Evolutionary conservation across 2,888 invertebrate genomes (phyloP).

Genomic region (Ectemnius lituratus): DNA sequence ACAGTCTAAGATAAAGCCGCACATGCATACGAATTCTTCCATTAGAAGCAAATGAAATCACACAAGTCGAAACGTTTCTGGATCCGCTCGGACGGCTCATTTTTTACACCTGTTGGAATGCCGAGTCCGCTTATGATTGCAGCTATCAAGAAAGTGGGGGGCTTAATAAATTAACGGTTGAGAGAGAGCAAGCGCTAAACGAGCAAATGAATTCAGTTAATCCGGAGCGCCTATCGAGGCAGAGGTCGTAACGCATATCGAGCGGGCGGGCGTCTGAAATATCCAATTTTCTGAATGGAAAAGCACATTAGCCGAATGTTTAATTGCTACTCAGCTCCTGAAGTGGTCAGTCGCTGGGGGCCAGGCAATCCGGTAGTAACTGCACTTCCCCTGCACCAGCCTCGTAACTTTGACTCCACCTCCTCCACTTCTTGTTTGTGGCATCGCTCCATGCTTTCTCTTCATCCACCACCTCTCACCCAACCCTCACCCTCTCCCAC

Average conservation of each 20-base stretch:
- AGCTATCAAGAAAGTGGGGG: slow-evolving; percentile 42
- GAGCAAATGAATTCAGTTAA: slow-evolving; percentile 69
- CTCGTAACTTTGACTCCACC: slow-evolving; percentile 55
- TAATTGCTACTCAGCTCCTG: slow-evolving; percentile 73
- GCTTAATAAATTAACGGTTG: slow-evolving; percentile 68
- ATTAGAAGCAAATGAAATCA: too few relatives aligned
- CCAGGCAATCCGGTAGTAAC: slow-evolving; percentile 38
- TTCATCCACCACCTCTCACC: slow-evolving; percentile 29
- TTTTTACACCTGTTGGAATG: slow-evolving; percentile 28
- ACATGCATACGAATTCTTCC: too few relatives aligned
- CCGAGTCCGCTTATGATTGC: background rate
- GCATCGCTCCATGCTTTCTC: slow-evolving; percentile 10
- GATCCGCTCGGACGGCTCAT: too few relatives aligned
- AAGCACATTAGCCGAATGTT: slow-evolving; percentile 74
- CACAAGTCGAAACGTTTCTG: too few relatives aligned
- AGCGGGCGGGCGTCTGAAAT: slow-evolving; percentile 58
- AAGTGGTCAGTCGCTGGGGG: slow-evolving; percentile 61
- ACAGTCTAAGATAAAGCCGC: too few relatives aligned
- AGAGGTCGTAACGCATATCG: slow-evolving; percentile 39
- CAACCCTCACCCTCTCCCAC: slow-evolving; percentile 22
- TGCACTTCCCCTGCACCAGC: slow-evolving; percentile 61
- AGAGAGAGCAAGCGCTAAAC: slow-evolving; percentile 27
- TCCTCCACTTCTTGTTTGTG: slow-evolving; percentile 15
- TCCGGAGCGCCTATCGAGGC: slow-evolving; percentile 64
- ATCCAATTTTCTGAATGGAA: slow-evolving; percentile 76